These are phyloP conservation scores for Antheraea mylitta DNA, from an alignment of 1,140 invertebrate genomes.

Conservation along the genomic window DNA sequence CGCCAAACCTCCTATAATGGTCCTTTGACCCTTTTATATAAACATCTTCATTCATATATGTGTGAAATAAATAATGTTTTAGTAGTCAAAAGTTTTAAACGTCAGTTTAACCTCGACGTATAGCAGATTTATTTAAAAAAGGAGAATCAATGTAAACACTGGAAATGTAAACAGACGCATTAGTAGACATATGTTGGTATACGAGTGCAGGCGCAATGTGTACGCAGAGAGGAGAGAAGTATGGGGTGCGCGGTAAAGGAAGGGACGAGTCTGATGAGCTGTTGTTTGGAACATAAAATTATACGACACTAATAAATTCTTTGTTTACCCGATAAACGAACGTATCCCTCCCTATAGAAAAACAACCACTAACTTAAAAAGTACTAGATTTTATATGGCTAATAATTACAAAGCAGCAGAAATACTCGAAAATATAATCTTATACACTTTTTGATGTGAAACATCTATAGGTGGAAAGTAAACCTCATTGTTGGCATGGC, in stretches of 20 bases:
- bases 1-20: too few relatives aligned
- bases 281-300: constrained; percentile 77
- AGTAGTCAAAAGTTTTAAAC: background rate
- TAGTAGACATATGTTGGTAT: constrained; percentile 62
- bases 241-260: constrained; percentile 20
- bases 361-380: constrained; percentile 22
- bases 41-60: background rate
- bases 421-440: background rate
- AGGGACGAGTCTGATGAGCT: constrained; percentile 43
- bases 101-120: constrained; percentile 3
- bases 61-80: background rate
- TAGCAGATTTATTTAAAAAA: constrained; percentile 41
- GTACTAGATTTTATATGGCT: background rate
- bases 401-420: background rate
- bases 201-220: constrained; percentile 61
- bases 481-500: too few relatives aligned
- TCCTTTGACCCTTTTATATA: background rate
- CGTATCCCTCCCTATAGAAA: constrained; percentile 38
- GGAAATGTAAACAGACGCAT: constrained; percentile 68
- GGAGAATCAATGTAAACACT: constrained; percentile 58
- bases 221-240: constrained; percentile 18
- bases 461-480: background rate
- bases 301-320: constrained; percentile 75
- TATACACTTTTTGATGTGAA: background rate
- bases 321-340: constrained; percentile 69